Evolutionary conservation across 2,797 vertebrate genomes (phyloP), one percentile per base, ranked within the genome.

Genomic region (Chloroceryle amazona): DNA sequence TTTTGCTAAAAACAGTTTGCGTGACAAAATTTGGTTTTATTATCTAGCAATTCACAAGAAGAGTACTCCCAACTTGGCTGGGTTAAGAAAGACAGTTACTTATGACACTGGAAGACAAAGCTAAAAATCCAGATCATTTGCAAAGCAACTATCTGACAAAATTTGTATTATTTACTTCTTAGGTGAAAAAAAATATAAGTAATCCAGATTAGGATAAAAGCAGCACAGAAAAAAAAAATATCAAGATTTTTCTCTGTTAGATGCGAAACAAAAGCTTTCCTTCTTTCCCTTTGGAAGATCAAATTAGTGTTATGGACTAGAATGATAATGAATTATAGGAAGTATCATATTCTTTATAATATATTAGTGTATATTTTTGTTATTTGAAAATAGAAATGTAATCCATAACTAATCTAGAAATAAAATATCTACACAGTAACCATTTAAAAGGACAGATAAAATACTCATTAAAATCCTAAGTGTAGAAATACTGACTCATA

Each of bases 401-500:
- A 97, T 91, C 95, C 88, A 92, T 87, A 93, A 96, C 84, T 97
- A 97, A 97, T 71, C 84, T 75, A 96, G 90, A 97, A 97, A 94
- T 94, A 97, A 98, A 97, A 96, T 81, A 97, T 68, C 96, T 97
- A 96, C 84, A 75, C 79, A 93, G 80, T 78, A 93, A 90, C 78
- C 81, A 87, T 63, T 96, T 91, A 97, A 93, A 90, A 97, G 79
- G 79, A 97, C 93, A 97, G 97, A 97, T 93, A 97, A 95, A 97
- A 96, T 71, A 93, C 82, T 94, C 93, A 96, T 95, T 97, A 97
- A 97, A 97, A 96, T 55, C 96, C 60, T 93, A 97, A 97, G 93
- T 81, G 89, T 92, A 96, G 96, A 98, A 98, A 98, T 95, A 96
- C 35, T 96, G 97, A 98, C 94, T 97, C 97, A 97, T 86, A 96